Conservation (phyloP, 1,140 invertebrate species). For the Pentalonia nigronervosa region DNA sequence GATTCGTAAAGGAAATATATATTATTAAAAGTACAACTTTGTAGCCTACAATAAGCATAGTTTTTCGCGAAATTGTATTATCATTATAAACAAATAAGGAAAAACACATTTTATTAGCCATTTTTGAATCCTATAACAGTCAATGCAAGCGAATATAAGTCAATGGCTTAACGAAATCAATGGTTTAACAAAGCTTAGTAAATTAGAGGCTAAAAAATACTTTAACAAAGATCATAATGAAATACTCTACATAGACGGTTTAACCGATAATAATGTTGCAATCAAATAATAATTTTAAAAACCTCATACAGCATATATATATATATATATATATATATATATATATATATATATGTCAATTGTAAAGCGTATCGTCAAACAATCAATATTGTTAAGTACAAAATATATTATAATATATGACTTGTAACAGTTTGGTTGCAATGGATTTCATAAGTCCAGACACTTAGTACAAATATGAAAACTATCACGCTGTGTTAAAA, state of each 20-base stretch:
- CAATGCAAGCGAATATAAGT: not conserved
- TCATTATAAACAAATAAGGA: not conserved
- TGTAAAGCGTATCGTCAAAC: accelerated
- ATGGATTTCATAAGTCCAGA: not conserved
- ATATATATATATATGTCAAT: too few relatives aligned
- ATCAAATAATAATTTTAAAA: not conserved
- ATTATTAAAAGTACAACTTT: not conserved
- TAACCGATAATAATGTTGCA: not conserved
- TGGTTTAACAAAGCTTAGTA: too few relatives aligned
- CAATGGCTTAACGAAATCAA: not conserved
- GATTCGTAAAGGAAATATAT: not conserved
- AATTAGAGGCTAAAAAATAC: not conserved
- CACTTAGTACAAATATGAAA: not conserved
- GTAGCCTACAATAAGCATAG: not conserved
- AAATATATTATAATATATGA: not conserved
- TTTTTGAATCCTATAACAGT: not conserved
- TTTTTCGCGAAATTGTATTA: not conserved
- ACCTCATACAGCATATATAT: too few relatives aligned
- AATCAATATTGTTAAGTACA: not conserved
- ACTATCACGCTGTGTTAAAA: not conserved
- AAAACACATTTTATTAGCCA: not conserved
- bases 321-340: too few relatives aligned
- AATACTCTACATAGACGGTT: not conserved
- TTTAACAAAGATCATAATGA: not conserved
- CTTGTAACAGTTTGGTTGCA: not conserved